Percentiles rank a stretch among this genome's conserved stretches.
Evolutionary conservation across 2,888 invertebrate genomes (phyloP).

Genomic region (Halictus quadricinctus): DNA sequence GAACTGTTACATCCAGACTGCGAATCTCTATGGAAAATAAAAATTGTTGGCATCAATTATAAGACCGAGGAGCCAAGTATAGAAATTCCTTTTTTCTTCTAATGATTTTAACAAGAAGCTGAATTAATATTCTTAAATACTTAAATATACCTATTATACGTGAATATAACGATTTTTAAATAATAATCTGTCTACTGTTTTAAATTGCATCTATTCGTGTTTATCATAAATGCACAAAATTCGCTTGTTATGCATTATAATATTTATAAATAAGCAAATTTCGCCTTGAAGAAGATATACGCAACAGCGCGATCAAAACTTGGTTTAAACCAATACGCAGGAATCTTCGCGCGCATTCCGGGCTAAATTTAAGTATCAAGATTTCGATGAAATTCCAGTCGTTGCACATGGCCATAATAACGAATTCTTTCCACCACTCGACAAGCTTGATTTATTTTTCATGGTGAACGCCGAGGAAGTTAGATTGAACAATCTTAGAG

Average conservation of each 20-base stretch:
- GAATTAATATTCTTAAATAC: neutral
- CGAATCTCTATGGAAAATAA: neutral
- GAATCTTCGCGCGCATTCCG: conserved; percentile 38
- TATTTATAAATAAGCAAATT: neutral
- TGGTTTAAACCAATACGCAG: conserved; percentile 4
- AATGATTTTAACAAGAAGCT: neutral
- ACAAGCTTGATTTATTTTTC: neutral
- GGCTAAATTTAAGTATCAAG: conserved; percentile 58
- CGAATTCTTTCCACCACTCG: conserved; percentile 4
- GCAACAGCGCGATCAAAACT: conserved; percentile 13
- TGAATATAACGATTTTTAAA: neutral
- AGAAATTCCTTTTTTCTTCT: neutral
- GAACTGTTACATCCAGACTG: neutral
- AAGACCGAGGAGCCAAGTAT: neutral
- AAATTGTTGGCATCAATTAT: neutral
- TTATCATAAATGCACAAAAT: neutral
- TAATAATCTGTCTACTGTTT: neutral
- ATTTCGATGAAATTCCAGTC: conserved; percentile 29
- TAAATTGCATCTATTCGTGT: neutral
- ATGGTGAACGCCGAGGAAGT: neutral
- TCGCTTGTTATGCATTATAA: neutral
- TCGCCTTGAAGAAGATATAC: conserved; percentile 11
- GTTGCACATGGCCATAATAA: conserved; percentile 33
- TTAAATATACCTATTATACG: neutral
- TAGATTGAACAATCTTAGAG: neutral